Conservation (phyloP, 1,140 invertebrate species). For the Bombus breviceps region DNA sequence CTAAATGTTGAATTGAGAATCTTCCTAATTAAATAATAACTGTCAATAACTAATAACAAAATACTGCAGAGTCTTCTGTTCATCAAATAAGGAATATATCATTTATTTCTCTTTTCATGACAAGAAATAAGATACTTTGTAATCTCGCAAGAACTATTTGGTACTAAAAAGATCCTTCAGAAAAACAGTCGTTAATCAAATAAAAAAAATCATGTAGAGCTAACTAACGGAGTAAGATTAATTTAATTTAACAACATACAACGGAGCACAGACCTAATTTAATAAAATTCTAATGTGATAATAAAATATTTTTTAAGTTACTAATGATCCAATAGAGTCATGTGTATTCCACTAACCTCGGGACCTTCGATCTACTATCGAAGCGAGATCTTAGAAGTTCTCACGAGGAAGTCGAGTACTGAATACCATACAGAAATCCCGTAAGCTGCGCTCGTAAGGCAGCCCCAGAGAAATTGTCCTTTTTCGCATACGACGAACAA, state of each 20-base stretch:
- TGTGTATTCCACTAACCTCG: constrained; percentile 13
- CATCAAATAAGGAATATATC: too few species aligned
- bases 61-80: too few species aligned
- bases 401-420: constrained; percentile 12
- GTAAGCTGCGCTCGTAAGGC: constrained; percentile 47
- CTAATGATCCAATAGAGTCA: neutral
- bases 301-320: neutral
- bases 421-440: constrained; percentile 57
- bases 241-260: too few species aligned
- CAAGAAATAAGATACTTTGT: too few species aligned
- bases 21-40: too few species aligned
- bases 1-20: neutral
- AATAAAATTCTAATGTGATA: neutral
- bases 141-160: too few species aligned
- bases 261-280: neutral
- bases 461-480: constrained; percentile 62
- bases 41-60: too few species aligned
- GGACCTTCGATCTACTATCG: constrained; percentile 6
- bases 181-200: too few species aligned
- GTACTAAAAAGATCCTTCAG: too few species aligned
- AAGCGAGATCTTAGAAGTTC: neutral
- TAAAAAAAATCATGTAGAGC: too few species aligned
- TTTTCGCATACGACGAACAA: constrained; percentile 46
- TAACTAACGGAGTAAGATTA: too few species aligned
- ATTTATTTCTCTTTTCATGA: too few species aligned